Conservation (phyloP, 2,888 invertebrate genomes). For the Gonocerus acuteangulatus region DNA sequence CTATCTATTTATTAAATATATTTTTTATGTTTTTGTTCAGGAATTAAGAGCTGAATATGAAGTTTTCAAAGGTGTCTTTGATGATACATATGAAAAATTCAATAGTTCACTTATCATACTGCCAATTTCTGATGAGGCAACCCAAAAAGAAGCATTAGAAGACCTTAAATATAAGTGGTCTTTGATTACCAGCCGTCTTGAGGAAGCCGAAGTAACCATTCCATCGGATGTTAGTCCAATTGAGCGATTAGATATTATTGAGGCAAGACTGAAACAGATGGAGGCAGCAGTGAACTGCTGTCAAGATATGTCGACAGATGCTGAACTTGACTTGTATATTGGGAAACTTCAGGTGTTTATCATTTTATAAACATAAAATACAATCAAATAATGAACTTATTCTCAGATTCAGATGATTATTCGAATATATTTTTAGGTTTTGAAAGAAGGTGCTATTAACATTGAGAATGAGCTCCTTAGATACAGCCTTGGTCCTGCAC, state of each 20-base stretch:
- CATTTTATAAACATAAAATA: no score
- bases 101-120: slow-evolving; percentile 70
- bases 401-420: no score
- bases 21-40: slow-evolving; percentile 41
- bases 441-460: slow-evolving; percentile 33
- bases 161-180: slow-evolving; percentile 72
- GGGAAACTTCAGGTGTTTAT: slow-evolving; percentile 58
- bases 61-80: slow-evolving; percentile 67
- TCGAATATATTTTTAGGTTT: slow-evolving; percentile 35
- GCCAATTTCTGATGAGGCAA: slow-evolving; percentile 75
- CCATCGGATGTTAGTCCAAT: slow-evolving; percentile 13
- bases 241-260: slow-evolving; percentile 25
- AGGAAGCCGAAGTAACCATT: slow-evolving; percentile 23
- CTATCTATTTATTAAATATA: no score
- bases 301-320: slow-evolving; percentile 73
- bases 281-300: slow-evolving; percentile 46
- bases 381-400: no score
- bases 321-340: slow-evolving; percentile 71
- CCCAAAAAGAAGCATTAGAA: slow-evolving; percentile 68
- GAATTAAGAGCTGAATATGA: slow-evolving; percentile 82
- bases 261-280: slow-evolving; percentile 30
- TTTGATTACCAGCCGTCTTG: slow-evolving; percentile 47
- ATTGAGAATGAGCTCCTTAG: slow-evolving; percentile 74
- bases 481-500: slow-evolving; percentile 62
- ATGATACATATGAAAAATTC: slow-evolving; percentile 63